Evolutionary conservation across 2,113 vertebrate genomes (phyloP).

Genomic region (Puma concolor): DNA sequence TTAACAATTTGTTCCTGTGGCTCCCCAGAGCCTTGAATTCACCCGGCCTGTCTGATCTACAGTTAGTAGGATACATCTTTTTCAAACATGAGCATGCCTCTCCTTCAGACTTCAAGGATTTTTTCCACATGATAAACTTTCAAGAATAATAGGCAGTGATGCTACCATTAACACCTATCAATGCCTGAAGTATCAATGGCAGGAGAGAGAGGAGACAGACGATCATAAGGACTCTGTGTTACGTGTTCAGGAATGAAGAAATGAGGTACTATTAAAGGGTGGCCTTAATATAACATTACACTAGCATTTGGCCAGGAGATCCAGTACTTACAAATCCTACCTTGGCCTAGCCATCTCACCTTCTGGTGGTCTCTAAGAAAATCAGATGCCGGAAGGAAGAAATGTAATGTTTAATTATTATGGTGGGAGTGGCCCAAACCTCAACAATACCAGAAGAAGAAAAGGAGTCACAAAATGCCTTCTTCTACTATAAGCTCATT

Average conservation of each 20-base stretch:
- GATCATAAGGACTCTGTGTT: background rate
- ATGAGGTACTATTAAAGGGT: background rate
- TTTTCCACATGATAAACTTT: background rate
- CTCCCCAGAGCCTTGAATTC: background rate
- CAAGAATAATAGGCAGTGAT: background rate
- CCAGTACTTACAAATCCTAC: background rate
- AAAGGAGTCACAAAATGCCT: background rate
- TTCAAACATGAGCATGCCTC: background rate
- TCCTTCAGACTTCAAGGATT: background rate
- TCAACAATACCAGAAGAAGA: background rate
- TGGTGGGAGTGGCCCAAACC: no score
- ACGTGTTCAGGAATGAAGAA: background rate
- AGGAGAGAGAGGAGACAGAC: no score
- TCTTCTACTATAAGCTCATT: background rate
- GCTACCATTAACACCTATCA: background rate
- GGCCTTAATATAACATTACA: background rate
- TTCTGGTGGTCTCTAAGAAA: background rate
- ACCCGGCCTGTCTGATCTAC: background rate
- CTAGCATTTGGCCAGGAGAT: background rate
- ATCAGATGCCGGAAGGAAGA: background rate
- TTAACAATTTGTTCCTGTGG: background rate
- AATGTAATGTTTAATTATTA: background rate
- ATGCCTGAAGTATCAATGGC: background rate
- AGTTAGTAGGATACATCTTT: constrained; percentile 6
- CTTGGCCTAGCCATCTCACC: background rate